Base-by-base conservation (phyloP, 2,888 invertebrate species). In the Apomyelois bistriatella region DNA sequence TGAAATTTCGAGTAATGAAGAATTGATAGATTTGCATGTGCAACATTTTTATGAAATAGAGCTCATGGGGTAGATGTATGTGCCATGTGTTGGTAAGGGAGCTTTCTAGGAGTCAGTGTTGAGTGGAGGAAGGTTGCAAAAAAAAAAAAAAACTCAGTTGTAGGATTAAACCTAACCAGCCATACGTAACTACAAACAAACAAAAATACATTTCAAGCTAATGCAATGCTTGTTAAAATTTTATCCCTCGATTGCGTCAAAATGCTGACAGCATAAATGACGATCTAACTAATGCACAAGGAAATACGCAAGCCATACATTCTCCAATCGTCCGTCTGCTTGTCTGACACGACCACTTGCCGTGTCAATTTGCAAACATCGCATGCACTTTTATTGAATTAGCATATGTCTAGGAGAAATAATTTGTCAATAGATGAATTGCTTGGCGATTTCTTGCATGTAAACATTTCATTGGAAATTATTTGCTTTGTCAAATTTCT, bases 351-450 rank as follows among this genome's bases (percentile, higher is more conserved):
- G 17, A 41, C 40, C 7, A 41, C 41, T 17, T n/a, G 28, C 6
- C 46, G 46, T 46, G 46, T 46, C 46, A n/a, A 22, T 48, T 48
- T 48, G 37, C 48, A 37, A 36, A 46, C 30, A 46, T 32, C 5
- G 32, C 46, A 32, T 46, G 46, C 46, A 46, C 10, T 32, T 46
- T 46, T 32, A 32, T 35, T 2, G n/a, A 32, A 46, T 46, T 46
- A 46, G 32, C 46, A 32, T 46, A 35, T 16, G 46, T 9, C 32
- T 46, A 5, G 46, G 32, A 32, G 32, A 46, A 46, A 46, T 46
- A 32, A 46, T 46, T 46, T 46, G 46, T 46, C 46, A 46, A 46
- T 16, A 40, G 40, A 46, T 43, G 16, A 30, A 6, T 48, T 36
- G 22, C 48, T 12, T 36, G 7, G 37, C 37, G n/a, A 36, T 37